A percentile compares a stretch with the other conserved stretches of the same genome.
Conservation (phyloP, 2,797 vertebrate genomes). For the Oryzias dopingdopingensis region DNA sequence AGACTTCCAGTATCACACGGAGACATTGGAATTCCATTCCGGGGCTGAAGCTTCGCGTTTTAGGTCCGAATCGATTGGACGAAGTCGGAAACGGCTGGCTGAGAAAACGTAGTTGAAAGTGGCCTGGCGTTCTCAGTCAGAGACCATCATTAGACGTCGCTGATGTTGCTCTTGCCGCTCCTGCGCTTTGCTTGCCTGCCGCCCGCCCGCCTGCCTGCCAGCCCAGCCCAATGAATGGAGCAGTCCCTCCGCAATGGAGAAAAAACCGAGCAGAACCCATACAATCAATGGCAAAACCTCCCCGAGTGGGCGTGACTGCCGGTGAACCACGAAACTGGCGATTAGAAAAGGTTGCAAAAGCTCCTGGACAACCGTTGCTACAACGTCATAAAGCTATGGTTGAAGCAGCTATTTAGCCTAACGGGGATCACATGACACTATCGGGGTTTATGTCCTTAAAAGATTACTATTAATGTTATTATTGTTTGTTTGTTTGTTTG, state of each 20-base stretch:
- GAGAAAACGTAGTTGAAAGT: conserved; percentile 32
- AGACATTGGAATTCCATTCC: conserved; percentile 45
- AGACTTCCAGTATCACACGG: conserved; percentile 40
- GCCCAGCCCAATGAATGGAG: conserved; percentile 56
- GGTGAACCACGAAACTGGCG: conserved; percentile 12
- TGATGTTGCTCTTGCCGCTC: conserved; percentile 42
- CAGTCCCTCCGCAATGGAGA: conserved; percentile 42
- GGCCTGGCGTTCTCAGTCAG: conserved; percentile 43
- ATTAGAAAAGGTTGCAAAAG: not conserved
- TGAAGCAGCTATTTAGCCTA: not conserved
- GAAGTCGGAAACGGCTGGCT: conserved; percentile 13
- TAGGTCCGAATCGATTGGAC: not conserved
- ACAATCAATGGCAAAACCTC: conserved; percentile 23
- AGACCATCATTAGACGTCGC: conserved; percentile 53
- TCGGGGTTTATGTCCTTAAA: not conserved
- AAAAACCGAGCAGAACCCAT: not conserved
- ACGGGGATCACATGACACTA: not conserved
- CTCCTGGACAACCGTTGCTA: not conserved
- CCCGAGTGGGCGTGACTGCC: conserved; percentile 61
- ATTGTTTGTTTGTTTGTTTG: too few relatives aligned
- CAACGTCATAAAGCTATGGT: not conserved
- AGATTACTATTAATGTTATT: too few relatives aligned
- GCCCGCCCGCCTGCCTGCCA: conserved; percentile 14
- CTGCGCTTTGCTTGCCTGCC: conserved; percentile 24
- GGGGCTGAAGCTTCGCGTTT: conserved; percentile 11